Evolutionary conservation across 2,888 invertebrate genomes (phyloP), one percentile per base, ranked within the genome.

Genomic region (Caenorhabditis wallacei): DNA sequence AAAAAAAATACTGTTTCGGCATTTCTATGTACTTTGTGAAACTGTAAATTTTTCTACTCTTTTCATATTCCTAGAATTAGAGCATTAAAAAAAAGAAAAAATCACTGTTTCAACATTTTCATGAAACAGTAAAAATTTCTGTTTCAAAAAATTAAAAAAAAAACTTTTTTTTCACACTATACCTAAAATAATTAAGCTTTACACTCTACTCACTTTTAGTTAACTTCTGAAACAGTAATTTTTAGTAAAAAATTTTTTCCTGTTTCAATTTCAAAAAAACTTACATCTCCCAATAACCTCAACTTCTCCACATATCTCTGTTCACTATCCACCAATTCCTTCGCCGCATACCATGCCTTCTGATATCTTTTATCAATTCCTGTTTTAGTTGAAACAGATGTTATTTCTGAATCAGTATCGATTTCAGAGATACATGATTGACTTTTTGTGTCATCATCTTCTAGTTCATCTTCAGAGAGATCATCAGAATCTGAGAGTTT

Each of bases 241-340:
- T 40, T 40, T 40, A 30, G 8, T 16, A 40, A 13, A 40, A 10
- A 10, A 35, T 35, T 35, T 35, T 7, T 4, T 35, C 10, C 35
- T 35, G 4, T 40, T 16, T 40, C 7, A 40, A 40, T 10, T 40
- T 48, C 18, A 30, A 37, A n/a, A n/a, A 10, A 56, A 64, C 86
- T 57, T 78, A 94, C 94, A 93, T 95, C 94, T 88, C 94, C 94
- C 54, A 95, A 93, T 18, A 95, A 92, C 71, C 94, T 93, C 51
- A 95, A 92, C 85, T 94, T 93, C 57, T 93, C 92, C 0, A 95
- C 94, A 88, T 95, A 95, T 78, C 94, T 93, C 79, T 94, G 93
- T 89, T 95, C 95, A 0, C 94, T 94, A 10, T 93, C 93, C 11
- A 94, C 92, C 37, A 95, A 92, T 88, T 95, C 95, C 70, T 94